Evolutionary conservation across 2,113 vertebrate genomes (phyloP), one percentile per base, ranked within the genome.

Genomic region (Oenanthe oenanthe): DNA sequence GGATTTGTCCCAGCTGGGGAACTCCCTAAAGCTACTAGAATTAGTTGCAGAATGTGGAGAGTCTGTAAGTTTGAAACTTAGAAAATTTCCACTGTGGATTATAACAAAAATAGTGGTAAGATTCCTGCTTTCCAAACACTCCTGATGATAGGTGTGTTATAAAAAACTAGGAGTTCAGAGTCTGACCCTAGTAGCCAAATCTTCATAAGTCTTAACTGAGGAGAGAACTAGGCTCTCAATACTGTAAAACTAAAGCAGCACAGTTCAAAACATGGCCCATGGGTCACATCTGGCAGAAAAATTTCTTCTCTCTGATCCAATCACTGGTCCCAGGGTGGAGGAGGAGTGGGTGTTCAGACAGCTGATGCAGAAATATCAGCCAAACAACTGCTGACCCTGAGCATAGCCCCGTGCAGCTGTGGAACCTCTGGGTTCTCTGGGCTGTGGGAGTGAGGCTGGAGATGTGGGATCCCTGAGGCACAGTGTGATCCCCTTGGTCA

Each of bases 1-100:
- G 94, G 67, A 95, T 93, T 80, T 90, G 17, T 85, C 92, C 79
- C 92, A 96, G 63, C 34, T 85, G 58, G 79, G 88, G 76, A 97
- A 94, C 91, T 94, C 92, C 82, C 82, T 94, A 83, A 94, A 95
- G 96, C 82, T 97, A 94, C 92, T 71, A 92, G 95, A 94, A 85
- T 85, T 88, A 88, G 90, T 83, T 92, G 80, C 62, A 85, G 54
- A 31, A 92, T 83, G 28, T 53, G 19, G 31, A 63, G 45, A 75
- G 31, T 24, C 57, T 93, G 31, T 36, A 91, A 68, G 12, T 50
- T 67, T 56, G 61, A 93, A 96, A 88, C 65, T 65, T 57, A 88
- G 50, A 66, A 82, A 85, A 85, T 76, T 79, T 79, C 13, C 15
- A 48, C 50, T 61, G 22, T 28, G 18, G 17, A 68, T 83, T 85